Evolutionary conservation across 2,797 vertebrate genomes (phyloP).

Genomic region (Vespertilio murinus): DNA sequence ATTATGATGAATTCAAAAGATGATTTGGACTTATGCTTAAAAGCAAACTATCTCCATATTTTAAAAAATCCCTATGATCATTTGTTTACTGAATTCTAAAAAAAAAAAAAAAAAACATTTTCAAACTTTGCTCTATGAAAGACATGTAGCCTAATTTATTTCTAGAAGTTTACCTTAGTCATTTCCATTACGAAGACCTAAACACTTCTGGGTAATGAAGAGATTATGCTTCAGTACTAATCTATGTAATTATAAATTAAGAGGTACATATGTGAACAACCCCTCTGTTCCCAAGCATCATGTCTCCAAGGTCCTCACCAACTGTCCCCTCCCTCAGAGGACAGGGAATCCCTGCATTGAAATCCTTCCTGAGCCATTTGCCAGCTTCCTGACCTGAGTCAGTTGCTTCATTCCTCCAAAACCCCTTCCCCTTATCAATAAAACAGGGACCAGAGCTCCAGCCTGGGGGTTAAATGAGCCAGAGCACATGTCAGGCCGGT

Average conservation of each 20-base stretch:
- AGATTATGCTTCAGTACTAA: not conserved
- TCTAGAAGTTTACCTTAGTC: not conserved
- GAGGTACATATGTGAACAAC: not conserved
- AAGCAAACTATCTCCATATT: not conserved
- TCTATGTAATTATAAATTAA: not conserved
- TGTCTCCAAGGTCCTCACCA: not conserved
- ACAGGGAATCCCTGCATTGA: too few relatives aligned
- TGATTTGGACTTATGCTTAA: not conserved
- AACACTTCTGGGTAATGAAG: not conserved
- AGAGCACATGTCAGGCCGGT: fast-evolving
- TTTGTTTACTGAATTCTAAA: not conserved
- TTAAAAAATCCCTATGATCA: not conserved
- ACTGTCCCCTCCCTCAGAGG: fast-evolving
- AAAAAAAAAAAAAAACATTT: too few relatives aligned
- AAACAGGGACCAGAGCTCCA: not conserved
- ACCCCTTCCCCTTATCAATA: not conserved
- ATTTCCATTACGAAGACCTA: not conserved
- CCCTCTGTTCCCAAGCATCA: not conserved
- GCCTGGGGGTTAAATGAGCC: not conserved
- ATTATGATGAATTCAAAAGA: not conserved
- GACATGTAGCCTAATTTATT: not conserved
- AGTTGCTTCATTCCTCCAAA: not conserved
- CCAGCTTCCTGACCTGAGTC: not conserved
- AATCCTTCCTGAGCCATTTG: not conserved
- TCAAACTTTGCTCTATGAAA: not conserved